A percentile compares a stretch with the other conserved stretches of the same genome.
Conservation (phyloP, 2,113 vertebrate genomes). For the Anhinga rufa region DNA sequence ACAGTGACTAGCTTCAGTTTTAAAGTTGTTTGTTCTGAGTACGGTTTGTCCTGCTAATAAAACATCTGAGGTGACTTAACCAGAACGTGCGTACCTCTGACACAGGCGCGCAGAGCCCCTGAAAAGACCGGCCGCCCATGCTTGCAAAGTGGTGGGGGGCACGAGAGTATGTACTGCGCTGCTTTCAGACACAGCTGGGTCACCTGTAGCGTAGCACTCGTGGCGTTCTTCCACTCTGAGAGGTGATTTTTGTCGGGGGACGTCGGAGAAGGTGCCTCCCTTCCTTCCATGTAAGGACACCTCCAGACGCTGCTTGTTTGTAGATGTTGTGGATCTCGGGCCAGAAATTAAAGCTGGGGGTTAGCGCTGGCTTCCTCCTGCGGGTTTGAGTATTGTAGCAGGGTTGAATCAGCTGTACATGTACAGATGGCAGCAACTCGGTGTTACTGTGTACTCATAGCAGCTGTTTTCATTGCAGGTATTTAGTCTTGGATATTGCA, state of each 20-base stretch:
- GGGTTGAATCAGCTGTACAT: not conserved
- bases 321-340: not conserved
- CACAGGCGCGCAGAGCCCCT: not conserved
- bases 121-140: not conserved
- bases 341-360: not conserved
- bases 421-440: too few species aligned
- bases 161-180: rapidly evolving
- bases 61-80: not conserved
- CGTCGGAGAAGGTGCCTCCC: not conserved
- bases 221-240: not conserved
- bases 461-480: constrained; percentile 75
- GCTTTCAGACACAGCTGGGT: not conserved
- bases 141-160: not conserved
- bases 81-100: not conserved
- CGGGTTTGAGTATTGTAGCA: not conserved
- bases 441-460: not conserved
- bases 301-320: not conserved
- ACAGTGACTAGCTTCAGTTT: not conserved
- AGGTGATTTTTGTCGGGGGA: not conserved
- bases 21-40: not conserved
- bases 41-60: not conserved
- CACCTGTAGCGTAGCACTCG: not conserved
- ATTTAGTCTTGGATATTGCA: constrained; percentile 98
- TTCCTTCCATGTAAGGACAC: rapidly evolving
- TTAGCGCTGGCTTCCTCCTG: not conserved